These are phyloP conservation scores for Heteromyza rotundicornis DNA, from an alignment of 2,888 invertebrate genomes.

Conservation along the genomic window DNA sequence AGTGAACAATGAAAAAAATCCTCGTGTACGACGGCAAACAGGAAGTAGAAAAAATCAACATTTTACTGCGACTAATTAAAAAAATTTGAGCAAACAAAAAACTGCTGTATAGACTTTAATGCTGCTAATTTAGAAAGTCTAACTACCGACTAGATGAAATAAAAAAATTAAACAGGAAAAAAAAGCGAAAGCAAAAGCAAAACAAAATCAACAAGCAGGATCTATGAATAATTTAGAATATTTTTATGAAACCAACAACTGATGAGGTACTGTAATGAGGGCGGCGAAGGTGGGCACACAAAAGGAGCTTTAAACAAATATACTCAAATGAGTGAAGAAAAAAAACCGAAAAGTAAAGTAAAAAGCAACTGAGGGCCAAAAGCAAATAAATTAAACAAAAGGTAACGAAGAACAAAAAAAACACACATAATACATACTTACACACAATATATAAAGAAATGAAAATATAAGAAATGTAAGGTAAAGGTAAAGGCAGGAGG, in stretches of 20 bases:
- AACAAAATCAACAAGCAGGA: background rate
- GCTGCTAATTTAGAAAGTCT: background rate
- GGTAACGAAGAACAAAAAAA: too few relatives aligned
- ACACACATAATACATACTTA: too few relatives aligned
- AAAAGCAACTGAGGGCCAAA: too few relatives aligned
- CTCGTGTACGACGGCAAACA: background rate
- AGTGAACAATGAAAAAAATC: too few relatives aligned
- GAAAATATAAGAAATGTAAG: too few relatives aligned
- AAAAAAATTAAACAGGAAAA: too few relatives aligned
- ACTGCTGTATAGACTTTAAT: background rate
- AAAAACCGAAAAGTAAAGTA: too few relatives aligned
- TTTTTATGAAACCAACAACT: background rate
- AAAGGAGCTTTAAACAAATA: background rate
- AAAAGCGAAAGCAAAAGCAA: background rate
- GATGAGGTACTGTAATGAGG: background rate
- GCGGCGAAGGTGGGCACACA: background rate
- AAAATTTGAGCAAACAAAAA: background rate
- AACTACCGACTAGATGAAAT: too few relatives aligned
- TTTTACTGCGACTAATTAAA: background rate
- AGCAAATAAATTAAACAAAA: slow-evolving; percentile 6
- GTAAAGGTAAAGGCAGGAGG: too few relatives aligned
- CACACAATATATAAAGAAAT: too few relatives aligned
- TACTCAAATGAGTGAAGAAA: background rate
- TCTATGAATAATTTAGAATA: background rate
- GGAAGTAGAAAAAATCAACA: background rate